phyloP scores from a whole-genome alignment of 2,888 invertebrate species.

The Gymnoscelis rufifasciata region DNA sequence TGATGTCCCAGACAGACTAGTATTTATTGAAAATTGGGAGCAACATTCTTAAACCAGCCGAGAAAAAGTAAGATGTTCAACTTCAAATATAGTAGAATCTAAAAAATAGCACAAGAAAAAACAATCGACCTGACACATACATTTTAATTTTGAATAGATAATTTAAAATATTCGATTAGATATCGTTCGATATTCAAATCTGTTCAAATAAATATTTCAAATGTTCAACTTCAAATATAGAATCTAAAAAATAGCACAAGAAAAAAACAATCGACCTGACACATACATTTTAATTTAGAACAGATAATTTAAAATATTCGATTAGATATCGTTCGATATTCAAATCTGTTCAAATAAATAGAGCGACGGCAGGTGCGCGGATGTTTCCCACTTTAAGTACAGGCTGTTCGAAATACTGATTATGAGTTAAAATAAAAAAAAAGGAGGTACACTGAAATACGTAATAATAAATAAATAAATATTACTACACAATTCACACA shows the following conservation, averaged over 20 bases:
- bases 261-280: background rate
- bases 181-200: constrained; percentile 15
- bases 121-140: background rate
- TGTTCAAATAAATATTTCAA: constrained; percentile 19
- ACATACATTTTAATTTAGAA: constrained; percentile 4
- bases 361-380: constrained; percentile 20
- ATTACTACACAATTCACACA: too few relatives aligned
- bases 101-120: background rate
- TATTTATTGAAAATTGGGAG: too few relatives aligned
- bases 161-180: constrained; percentile 7
- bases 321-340: constrained; percentile 8
- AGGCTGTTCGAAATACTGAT: constrained; percentile 10
- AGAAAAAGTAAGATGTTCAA: too few relatives aligned
- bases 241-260: background rate
- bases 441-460: too few relatives aligned
- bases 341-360: constrained; percentile 19
- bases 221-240: too few relatives aligned
- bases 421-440: too few relatives aligned
- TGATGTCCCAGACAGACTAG: too few relatives aligned
- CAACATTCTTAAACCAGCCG: too few relatives aligned
- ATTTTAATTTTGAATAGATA: constrained; percentile 7
- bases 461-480: too few relatives aligned
- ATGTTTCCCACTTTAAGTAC: constrained; percentile 10
- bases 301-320: constrained; percentile 8
- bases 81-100: too few relatives aligned